phyloP scores from a whole-genome alignment of 2,113 vertebrate species.

The Dipodomys stephensi region DNA sequence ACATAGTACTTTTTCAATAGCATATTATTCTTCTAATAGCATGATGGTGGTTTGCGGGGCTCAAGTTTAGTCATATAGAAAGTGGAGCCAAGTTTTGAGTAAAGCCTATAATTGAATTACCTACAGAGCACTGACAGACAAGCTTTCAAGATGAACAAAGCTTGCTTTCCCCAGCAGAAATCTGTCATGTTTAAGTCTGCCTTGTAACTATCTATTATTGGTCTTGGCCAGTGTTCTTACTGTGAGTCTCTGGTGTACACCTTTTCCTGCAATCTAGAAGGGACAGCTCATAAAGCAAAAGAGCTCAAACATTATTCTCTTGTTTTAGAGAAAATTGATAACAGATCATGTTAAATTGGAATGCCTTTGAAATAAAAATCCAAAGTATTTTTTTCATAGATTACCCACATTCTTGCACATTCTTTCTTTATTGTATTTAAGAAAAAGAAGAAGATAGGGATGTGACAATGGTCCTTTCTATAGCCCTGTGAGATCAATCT shows the following conservation, averaged over 20 bases:
- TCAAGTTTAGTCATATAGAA: conserved; percentile 39
- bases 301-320: conserved; percentile 14
- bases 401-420: conserved; percentile 21
- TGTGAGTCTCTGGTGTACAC: background rate
- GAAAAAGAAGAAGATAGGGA: background rate
- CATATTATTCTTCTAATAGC: conserved; percentile 57
- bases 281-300: background rate
- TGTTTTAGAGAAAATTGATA: conserved; percentile 58
- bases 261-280: background rate
- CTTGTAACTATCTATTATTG: background rate
- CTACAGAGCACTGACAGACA: conserved; percentile 66
- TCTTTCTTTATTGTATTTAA: background rate
- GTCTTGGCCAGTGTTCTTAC: conserved; percentile 44
- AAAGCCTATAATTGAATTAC: conserved; percentile 70
- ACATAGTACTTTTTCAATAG: conserved; percentile 65
- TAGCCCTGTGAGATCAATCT: background rate
- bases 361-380: conserved; percentile 61
- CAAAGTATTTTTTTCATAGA: conserved; percentile 35
- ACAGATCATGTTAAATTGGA: conserved; percentile 55
- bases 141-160: conserved; percentile 68
- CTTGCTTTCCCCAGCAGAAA: background rate
- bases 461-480: background rate
- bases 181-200: conserved; percentile 56
- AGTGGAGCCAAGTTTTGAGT: conserved; percentile 58
- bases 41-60: background rate